phyloP scores from a whole-genome alignment of 1,140 invertebrate species.

The Aphelinus certus region DNA sequence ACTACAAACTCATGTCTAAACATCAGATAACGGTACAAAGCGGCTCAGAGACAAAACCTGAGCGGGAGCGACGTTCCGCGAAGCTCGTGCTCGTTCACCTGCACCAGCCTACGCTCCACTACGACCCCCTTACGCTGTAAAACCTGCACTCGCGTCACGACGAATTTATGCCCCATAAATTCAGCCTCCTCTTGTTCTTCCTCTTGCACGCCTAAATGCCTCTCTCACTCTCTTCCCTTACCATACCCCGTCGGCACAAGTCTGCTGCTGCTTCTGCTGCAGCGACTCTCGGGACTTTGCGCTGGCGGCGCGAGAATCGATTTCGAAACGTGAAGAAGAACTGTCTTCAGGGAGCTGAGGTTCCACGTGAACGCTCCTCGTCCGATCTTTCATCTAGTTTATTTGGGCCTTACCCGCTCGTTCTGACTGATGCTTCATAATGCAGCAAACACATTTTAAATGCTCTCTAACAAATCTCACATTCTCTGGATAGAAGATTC shows the following conservation, averaged over 20 bases:
- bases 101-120: constrained; percentile 48
- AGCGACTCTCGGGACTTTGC: constrained; percentile 29
- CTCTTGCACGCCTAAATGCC: constrained; percentile 44
- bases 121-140: constrained; percentile 49
- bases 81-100: constrained; percentile 31
- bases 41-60: too few relatives aligned
- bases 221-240: constrained; percentile 28
- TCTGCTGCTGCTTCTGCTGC: constrained; percentile 21
- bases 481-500: too few relatives aligned
- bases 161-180: constrained; percentile 63
- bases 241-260: constrained; percentile 3
- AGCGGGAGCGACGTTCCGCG: not conserved
- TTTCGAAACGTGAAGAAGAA: constrained; percentile 3
- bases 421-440: too few relatives aligned
- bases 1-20: too few relatives aligned
- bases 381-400: too few relatives aligned
- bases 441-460: too few relatives aligned
- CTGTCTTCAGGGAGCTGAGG: too few relatives aligned
- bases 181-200: constrained; percentile 50
- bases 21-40: too few relatives aligned
- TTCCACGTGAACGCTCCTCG: too few relatives aligned
- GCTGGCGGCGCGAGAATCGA: constrained; percentile 24
- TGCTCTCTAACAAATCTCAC: too few relatives aligned
- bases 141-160: constrained; percentile 46
- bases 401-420: too few relatives aligned